Evolutionary conservation across 2,113 vertebrate genomes (phyloP), one percentile per base, ranked within the genome.

Genomic region (Orientallactaga bullata): DNA sequence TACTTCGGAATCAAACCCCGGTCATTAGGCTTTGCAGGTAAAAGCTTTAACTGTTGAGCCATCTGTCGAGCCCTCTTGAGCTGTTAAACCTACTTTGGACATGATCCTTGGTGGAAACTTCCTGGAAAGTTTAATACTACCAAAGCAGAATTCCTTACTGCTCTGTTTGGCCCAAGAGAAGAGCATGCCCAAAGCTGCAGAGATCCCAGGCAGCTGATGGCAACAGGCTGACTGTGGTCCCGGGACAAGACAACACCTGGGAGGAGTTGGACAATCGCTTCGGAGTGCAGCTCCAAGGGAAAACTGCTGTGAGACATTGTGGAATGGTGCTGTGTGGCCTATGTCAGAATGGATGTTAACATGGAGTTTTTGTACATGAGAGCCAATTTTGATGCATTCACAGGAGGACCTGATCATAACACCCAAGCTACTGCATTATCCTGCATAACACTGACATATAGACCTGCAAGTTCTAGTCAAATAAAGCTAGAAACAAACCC

Each of bases 391-490:
- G 85, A 79, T 20, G 5, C 69, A 76, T 73, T n/a, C 82, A 39
- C 47, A 89, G 60, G 21, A 42, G 39, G 10, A 84, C 51, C 68
- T 73, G n/a, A 94, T 93, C 73, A 94, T 78, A 84, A 94, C 4
- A 35, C n/a, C 58, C 68, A 83, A 55, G 60, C 69, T 35, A 39
- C 65, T 7, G 32, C 55, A 17, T 90, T 83, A 83, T 39, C n/a
- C 88, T 84, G 26, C 35, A 47, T 55, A 85, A 83, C 82, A 80
- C 26, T 89, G 17, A 92, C 89, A n/a, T 7, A 63, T 69, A 90
- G 26, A 5, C 4, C 4, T 42, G 68, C 58, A 91, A 87, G 96
- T 96, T 87, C 94, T 42, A 93, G 90, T 96, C 77, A 79, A 83
- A 81, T 90, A 51, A 96, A 96, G 47, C 35, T 82, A 87, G 72